Percentiles rank a stretch among this genome's conserved stretches.
phyloP scores from a whole-genome alignment of 2,888 invertebrate species.

The Melieria crassipennis region DNA sequence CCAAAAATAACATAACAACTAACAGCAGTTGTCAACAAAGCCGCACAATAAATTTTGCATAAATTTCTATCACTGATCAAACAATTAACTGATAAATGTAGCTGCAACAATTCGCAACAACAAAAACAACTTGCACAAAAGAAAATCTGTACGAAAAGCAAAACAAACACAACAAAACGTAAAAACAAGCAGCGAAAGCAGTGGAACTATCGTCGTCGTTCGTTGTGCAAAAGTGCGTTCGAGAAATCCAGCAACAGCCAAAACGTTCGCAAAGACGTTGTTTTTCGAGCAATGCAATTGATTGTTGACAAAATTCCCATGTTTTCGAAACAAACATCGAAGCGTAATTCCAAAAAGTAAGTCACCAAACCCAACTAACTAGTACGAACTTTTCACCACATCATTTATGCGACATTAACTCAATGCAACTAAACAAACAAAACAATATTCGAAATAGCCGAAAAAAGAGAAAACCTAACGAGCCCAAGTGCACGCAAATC shows the following conservation, averaged over 20 bases:
- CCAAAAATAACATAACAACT: no score
- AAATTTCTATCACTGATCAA: no score
- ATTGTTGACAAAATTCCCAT: conserved; percentile 67
- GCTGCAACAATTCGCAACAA: not conserved
- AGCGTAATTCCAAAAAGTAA: conserved; percentile 66
- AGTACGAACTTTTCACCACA: conserved; percentile 12
- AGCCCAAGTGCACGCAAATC: not conserved
- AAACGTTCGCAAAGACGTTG: conserved; percentile 13
- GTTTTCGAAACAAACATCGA: conserved; percentile 66
- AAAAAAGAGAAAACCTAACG: conserved; percentile 12
- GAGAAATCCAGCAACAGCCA: conserved; percentile 7
- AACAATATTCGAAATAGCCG: conserved; percentile 11
- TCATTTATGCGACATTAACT: not conserved
- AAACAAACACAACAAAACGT: conserved; percentile 2
- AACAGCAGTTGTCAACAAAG: no score
- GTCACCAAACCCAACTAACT: conserved; percentile 42
- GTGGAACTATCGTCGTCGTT: conserved; percentile 10
- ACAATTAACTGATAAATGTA: no score
- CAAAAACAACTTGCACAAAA: not conserved
- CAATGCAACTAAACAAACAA: conserved; percentile 36
- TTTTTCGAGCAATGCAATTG: conserved; percentile 64
- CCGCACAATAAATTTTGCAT: no score
- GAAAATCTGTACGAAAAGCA: not conserved
- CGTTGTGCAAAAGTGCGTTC: conserved; percentile 39
- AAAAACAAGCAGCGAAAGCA: not conserved